Evolutionary conservation across 2,797 vertebrate species (phyloP), one percentile per base, ranked within the genome.

Genomic region (Spinus pinus): DNA sequence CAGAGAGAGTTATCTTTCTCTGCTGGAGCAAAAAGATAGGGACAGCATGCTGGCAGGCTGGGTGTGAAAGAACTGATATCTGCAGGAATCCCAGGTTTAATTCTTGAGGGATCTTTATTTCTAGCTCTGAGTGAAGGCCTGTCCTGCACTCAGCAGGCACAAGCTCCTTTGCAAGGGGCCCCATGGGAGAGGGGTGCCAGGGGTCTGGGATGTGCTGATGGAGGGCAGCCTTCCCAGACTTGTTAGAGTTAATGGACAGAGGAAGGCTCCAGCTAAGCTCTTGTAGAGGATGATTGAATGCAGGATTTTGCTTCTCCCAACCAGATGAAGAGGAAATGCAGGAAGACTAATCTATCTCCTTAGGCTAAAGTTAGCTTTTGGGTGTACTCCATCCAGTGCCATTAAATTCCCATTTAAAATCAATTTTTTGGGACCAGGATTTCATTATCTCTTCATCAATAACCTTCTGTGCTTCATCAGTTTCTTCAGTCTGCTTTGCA

Each of bases 391-490:
- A 44, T 82, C 49, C 12, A 0, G 56, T 87, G 56, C 71, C 81
- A 89, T 94, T 88, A 94, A 94, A 91, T 88, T 91, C 62, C 60
- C 74, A 93, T 94, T 94, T 94, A 95, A 93, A 94, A 75, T 81
- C 66, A 75, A 57, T 96, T 90, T 71, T 74, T 37, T 69, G 13
- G 66, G 70, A 49, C 15, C 31, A 86, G 47, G 33, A 84, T 81
- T 95, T 94, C 80, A 88, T 94, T 91, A 79, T 81, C 47, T 86
- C 54, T 83, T 91, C 51, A 83, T 94, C 85, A 94, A 24, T 93
- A 83, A 84, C 25, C 6, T 62, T 90, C 54, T 81, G 39, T 65
- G 49, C 39, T 91, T 83, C 47, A 37, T 69, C 87, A 78, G 39
- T 51, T 93, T 86, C 79, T 78, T 65, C 49, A 82, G 69, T 54